Percentiles rank a stretch among this genome's conserved stretches.
Evolutionary conservation across 1,140 invertebrate genomes (phyloP).

Genomic region (Plutomurus gul): DNA sequence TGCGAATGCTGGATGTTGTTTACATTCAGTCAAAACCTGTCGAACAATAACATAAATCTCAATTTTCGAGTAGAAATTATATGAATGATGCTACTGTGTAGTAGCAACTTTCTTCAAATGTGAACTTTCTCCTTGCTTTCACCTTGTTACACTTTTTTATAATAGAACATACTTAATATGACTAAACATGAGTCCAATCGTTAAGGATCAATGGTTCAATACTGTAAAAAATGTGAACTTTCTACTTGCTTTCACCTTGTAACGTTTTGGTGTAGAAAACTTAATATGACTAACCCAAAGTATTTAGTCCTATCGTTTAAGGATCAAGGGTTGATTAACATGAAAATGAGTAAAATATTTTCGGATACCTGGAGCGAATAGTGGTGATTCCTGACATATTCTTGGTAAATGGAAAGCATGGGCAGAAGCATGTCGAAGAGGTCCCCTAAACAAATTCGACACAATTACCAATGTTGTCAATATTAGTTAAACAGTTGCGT

Average conservation of each 20-base stretch:
- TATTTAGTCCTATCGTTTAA: too few relatives aligned
- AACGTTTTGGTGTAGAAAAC: too few relatives aligned
- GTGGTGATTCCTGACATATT: constrained; percentile 70
- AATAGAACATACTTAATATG: too few relatives aligned
- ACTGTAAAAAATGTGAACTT: too few relatives aligned
- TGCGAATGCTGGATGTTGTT: constrained; percentile 80
- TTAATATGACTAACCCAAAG: too few relatives aligned
- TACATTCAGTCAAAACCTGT: constrained; percentile 91
- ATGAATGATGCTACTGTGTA: too few relatives aligned
- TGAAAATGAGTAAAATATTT: background rate
- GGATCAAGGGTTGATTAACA: background rate
- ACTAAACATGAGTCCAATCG: too few relatives aligned
- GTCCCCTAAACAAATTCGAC: constrained; percentile 60
- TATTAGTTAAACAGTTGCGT: background rate
- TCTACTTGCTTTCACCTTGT: too few relatives aligned
- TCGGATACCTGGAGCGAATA: constrained; percentile 66
- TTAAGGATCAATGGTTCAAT: too few relatives aligned
- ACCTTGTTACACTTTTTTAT: too few relatives aligned
- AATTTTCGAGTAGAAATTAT: background rate
- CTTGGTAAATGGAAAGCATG: constrained; percentile 70
- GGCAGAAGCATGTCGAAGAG: constrained; percentile 70
- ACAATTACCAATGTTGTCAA: background rate
- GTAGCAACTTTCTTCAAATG: too few relatives aligned
- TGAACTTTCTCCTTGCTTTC: too few relatives aligned
- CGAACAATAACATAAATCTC: background rate